phyloP scores from a whole-genome alignment of 2,888 invertebrate genomes.

The Chrysina gloriosa region DNA sequence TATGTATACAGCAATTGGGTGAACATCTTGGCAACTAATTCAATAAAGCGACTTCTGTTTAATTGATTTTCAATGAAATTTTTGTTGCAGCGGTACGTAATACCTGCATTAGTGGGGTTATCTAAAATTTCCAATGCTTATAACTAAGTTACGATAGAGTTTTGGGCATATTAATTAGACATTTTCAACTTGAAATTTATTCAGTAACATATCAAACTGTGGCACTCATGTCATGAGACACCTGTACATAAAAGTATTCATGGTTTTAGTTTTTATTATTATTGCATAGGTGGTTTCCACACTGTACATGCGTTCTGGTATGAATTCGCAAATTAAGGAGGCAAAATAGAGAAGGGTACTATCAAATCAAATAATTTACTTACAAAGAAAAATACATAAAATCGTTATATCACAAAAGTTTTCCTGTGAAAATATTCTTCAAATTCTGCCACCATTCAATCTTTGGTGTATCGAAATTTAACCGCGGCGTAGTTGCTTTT shows the following conservation, averaged over 20 bases:
- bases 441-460: conserved; percentile 26
- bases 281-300: too few species aligned
- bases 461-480: conserved; percentile 21
- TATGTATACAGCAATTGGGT: too few species aligned
- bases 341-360: not conserved
- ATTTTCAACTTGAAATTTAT: not conserved
- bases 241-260: too few species aligned
- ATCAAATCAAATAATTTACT: not conserved
- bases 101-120: not conserved
- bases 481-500: conserved; percentile 17
- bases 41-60: too few species aligned
- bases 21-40: too few species aligned
- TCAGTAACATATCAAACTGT: not conserved
- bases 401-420: conserved; percentile 30
- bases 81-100: too few species aligned
- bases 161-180: not conserved
- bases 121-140: not conserved
- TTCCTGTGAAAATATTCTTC: conserved; percentile 33
- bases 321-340: too few species aligned
- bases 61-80: too few species aligned
- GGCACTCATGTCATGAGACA: not conserved
- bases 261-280: too few species aligned
- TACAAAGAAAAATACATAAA: not conserved
- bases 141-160: not conserved
- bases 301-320: too few species aligned